Base-by-base conservation (phyloP, 2,888 invertebrate genomes). In the Hydroisotoma schaefferi region DNA sequence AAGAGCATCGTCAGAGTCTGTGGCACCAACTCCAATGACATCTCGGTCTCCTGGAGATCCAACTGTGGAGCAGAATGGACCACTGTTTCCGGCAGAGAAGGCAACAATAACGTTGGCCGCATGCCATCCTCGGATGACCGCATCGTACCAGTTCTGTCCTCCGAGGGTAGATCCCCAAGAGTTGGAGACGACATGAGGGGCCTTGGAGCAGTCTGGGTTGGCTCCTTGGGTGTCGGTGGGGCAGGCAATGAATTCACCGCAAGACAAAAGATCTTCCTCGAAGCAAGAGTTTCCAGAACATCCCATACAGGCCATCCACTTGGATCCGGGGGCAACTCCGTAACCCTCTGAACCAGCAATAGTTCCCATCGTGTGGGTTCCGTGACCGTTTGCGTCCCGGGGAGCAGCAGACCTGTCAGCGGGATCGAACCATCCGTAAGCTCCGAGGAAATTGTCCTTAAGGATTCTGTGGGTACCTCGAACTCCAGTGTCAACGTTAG, bases 11-110 rank as follows among this genome's bases (percentile, higher is more conserved):
- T 4, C 5, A 1, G 10, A 12, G 29, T 46, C 44, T 0, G 57
- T 61, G n/a, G 61, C 54, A 1, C 54, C 61, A 1, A 61, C 61
- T 18, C 61, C 61, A 23, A 61, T 61, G 37, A 57, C 57, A 37
- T 54, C 49, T 6, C 40, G 20, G 18, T 53, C 53, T 2, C 37
- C 53, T n/a, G 53, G 53, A 18, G 26, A 26, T 23, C 37, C 37
- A 26, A 37, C 53, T 2, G 53, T 40, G 2, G 8, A 6, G 26
- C 53, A 53, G 2, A 15, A 18, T 23, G 40, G 40, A n/a, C 53
- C 53, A 25, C 25, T 15, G 43, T 53, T 53, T 40, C 53, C 53
- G 8, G 25, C 38, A 2, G 53, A 53, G 40, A 53, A 64, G 10
- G 61, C 55, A 10, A 61, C 60, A 28, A 64, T 47, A 27, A 64